Evolutionary conservation across 2,797 vertebrate species (phyloP), one percentile per base, ranked within the genome.

Genomic region (Brachyrhaphis roseni): DNA sequence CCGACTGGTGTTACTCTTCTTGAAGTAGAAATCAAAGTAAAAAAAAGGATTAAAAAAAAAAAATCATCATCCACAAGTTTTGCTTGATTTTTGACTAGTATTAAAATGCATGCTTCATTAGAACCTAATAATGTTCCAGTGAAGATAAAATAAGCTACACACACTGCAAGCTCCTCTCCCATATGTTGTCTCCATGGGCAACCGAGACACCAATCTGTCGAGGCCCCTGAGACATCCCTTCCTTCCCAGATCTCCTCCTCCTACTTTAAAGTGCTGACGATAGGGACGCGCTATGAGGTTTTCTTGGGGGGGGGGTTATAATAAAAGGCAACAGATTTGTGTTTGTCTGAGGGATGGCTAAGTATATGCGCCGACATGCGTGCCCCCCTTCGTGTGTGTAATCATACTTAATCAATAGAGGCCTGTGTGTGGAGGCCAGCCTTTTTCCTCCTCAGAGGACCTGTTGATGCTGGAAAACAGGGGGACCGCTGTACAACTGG

Each of bases 401-500:
- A 90, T 92, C 91, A 78, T 31, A 85, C 84, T 75, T 88, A 71
- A 92, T 95, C 91, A 94, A 94, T 93, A 91, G 92, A 88, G 71
- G 89, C 84, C 91, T 94, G 90, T 94, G 89, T 92, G 86, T 79
- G 72, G 82, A 81, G 75, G 82, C 79, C n/a, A 78, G 86, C 83
- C 74, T 81, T 83, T 75, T 75, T 74, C 85, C 84, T 84, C 83
- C 88, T 94, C 93, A 90, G 91, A 84, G 82, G 90, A 94, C 94
- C 91, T 91, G 92, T 93, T 91, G 93, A 92, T 92, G 93, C 91
- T 72, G 80, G 85, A 76, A 93, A 91, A 95, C 94, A 95, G 94
- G 92, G 87, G 80, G 82, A 84, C 84, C 90, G 91, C 95, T 95
- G 93, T 95, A 90, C 83, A 81, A 87, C 89, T 84, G 85, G 91